A percentile compares a stretch with the other conserved stretches of the same genome.
These are phyloP conservation scores for Spilarctia lutea DNA, from an alignment of 2,888 invertebrate genomes.

Conservation along the genomic window DNA sequence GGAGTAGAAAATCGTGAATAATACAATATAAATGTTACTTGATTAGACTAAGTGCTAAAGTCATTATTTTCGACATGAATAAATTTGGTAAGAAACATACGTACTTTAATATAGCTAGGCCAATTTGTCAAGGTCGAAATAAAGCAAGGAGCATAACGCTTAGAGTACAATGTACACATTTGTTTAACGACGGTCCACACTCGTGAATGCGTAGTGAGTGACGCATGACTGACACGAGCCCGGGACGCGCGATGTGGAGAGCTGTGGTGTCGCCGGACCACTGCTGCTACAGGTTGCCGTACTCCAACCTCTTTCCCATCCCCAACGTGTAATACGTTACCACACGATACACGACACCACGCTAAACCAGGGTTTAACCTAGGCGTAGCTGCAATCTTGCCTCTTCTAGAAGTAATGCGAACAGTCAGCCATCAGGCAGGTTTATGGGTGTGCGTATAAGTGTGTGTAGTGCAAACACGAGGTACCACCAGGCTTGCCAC, in stretches of 20 bases:
- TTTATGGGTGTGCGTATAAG: no score
- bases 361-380: no score
- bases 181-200: not conserved
- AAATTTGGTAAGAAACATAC: not conserved
- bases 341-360: no score
- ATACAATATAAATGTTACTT: not conserved
- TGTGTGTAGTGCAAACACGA: no score
- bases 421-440: no score
- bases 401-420: no score
- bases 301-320: no score
- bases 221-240: not conserved
- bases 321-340: no score
- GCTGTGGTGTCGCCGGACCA: not conserved
- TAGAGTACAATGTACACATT: not conserved
- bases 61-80: not conserved
- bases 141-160: not conserved
- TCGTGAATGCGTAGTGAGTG: not conserved
- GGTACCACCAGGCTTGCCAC: no score
- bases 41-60: not conserved
- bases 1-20: not conserved
- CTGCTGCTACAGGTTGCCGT: no score
- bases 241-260: not conserved
- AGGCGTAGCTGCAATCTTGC: no score
- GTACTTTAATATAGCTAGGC: not conserved
- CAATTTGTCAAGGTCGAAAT: not conserved